phyloP scores from a whole-genome alignment of 30 jellyfish, hydroid and myxozoan species.

The Aurelia coerulea region DNA sequence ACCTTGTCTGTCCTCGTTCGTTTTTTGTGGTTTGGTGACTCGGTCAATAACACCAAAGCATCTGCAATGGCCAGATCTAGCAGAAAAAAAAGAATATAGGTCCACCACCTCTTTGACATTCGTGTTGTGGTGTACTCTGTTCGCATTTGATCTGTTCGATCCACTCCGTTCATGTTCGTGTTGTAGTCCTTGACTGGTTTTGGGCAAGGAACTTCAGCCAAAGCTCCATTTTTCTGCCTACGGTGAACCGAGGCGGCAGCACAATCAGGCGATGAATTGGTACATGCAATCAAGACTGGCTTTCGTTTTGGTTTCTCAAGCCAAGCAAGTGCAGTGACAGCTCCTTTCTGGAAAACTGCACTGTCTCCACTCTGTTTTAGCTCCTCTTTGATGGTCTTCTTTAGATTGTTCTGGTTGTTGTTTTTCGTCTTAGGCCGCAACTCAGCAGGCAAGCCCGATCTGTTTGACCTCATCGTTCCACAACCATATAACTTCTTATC shows the following conservation, averaged over 20 bases:
- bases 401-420: too few species aligned
- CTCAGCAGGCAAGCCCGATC: too few species aligned
- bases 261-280: conserved; percentile 24
- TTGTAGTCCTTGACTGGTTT: conserved; percentile 49
- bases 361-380: too few species aligned
- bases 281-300: too few species aligned
- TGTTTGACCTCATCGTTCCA: too few species aligned
- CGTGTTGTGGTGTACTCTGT: conserved; percentile 69
- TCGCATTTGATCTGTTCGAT: conserved; percentile 68
- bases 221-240: conserved; percentile 56
- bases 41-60: conserved; percentile 58
- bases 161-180: conserved; percentile 81
- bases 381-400: too few species aligned
- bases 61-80: conserved; percentile 67
- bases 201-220: conserved; percentile 61
- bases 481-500: conserved; percentile 5
- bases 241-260: conserved; percentile 3
- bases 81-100: conserved; percentile 57
- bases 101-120: conserved; percentile 73
- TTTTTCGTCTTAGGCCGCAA: too few species aligned
- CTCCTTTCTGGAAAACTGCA: too few species aligned
- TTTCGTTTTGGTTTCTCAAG: too few species aligned
- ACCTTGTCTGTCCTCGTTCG: not conserved
- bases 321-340: too few species aligned
- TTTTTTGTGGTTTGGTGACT: conserved; percentile 18